Conservation (phyloP, 2,888 invertebrate genomes). For the Pimpla rufipes region DNA sequence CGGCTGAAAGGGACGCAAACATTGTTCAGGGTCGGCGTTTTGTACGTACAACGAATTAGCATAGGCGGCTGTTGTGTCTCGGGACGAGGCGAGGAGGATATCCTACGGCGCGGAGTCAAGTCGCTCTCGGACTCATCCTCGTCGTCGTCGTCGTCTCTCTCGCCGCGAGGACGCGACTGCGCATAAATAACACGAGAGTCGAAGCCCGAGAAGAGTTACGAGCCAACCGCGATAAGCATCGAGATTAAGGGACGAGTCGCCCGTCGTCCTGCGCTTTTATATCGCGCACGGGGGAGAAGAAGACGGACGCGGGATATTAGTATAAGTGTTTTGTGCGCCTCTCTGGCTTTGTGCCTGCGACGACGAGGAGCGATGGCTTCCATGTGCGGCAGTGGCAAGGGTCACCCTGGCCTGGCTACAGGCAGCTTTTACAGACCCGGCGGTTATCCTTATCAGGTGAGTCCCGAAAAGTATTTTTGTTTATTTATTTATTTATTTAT, state of each 20-base stretch:
- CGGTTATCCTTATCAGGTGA: constrained; percentile 84
- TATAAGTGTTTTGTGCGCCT: constrained; percentile 16
- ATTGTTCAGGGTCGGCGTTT: constrained; percentile 29
- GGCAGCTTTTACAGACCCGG: constrained; percentile 87
- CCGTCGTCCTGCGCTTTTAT: constrained; percentile 18
- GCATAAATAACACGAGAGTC: constrained; percentile 45
- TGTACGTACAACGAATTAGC: constrained; percentile 33
- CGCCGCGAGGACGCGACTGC: constrained; percentile 33
- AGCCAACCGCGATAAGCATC: constrained; percentile 50
- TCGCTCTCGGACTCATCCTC: not conserved
- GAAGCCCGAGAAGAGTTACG: constrained; percentile 49
- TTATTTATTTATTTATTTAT: constrained; percentile 4
- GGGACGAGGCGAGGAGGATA: not conserved
- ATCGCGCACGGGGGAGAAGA: constrained; percentile 34
- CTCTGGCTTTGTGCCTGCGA: not conserved
- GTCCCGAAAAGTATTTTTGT: constrained; percentile 67
- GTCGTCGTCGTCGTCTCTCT: not conserved
- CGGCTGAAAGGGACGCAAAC: constrained; percentile 52
- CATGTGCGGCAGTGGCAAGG: constrained; percentile 89
- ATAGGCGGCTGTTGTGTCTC: constrained; percentile 11
- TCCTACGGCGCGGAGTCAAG: too few species aligned
- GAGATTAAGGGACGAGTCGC: constrained; percentile 53
- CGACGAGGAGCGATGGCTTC: constrained; percentile 87
- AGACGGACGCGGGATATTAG: constrained; percentile 21
- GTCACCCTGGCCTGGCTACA: constrained; percentile 88